Conservation (phyloP, 2,797 vertebrate species). For the Leptoclinus maculatus region DNA sequence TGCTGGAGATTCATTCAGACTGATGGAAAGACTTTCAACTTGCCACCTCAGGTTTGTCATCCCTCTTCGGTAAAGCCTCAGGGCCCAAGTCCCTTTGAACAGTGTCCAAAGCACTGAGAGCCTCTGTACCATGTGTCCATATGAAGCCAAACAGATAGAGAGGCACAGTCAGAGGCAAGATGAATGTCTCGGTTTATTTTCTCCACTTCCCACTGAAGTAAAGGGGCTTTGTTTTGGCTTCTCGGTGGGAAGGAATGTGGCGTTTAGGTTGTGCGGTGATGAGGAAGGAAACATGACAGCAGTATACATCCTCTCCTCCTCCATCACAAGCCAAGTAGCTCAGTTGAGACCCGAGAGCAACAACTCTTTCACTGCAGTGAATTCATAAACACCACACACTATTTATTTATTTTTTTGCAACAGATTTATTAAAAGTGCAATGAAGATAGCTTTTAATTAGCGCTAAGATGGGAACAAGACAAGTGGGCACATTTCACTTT, state of each 20-base stretch:
- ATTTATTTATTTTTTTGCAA: neutral
- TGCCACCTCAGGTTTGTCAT: constrained; percentile 63
- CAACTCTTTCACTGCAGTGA: neutral
- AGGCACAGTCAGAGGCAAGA: constrained; percentile 38
- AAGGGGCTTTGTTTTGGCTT: constrained; percentile 19
- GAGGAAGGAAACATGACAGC: constrained; percentile 1
- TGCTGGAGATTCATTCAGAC: constrained; percentile 61
- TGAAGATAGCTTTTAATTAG: constrained; percentile 14
- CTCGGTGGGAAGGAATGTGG: constrained; percentile 11
- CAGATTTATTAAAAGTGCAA: constrained; percentile 7
- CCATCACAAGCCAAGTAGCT: neutral
- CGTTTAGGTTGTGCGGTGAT: constrained; percentile 5
- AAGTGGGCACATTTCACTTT: neutral
- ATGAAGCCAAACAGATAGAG: constrained; percentile 43
- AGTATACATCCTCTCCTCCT: neutral
- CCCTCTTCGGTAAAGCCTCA: constrained; percentile 43
- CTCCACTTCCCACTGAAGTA: constrained; percentile 21
- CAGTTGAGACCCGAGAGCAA: neutral
- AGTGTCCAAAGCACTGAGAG: constrained; percentile 46
- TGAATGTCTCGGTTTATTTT: constrained; percentile 43
- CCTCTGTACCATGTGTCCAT: constrained; percentile 38
- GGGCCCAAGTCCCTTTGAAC: constrained; percentile 56
- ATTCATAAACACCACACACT: neutral
- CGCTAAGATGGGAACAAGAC: neutral
- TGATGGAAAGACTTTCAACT: constrained; percentile 65